Conservation (phyloP, 2,888 invertebrate genomes). For the Zygogramma bicolorata region DNA sequence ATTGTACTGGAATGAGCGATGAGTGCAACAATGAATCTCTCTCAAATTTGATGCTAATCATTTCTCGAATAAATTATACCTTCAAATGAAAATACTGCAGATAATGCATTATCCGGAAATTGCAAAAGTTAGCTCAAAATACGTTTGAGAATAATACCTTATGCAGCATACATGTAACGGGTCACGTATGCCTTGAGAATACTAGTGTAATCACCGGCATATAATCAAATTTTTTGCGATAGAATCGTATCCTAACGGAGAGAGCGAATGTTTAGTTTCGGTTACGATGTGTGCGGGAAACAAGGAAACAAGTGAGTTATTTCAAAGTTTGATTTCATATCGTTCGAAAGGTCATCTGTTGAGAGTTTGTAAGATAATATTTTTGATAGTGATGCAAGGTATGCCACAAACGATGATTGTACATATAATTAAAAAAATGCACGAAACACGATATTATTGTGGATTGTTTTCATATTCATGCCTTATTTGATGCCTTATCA, state of each 20-base stretch:
- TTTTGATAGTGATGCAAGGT: neutral
- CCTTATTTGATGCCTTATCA: too few species aligned
- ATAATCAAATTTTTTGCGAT: conserved; percentile 49
- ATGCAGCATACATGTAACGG: conserved; percentile 46
- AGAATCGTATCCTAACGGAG: conserved; percentile 9
- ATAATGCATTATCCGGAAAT: neutral
- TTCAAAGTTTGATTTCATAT: conserved; percentile 15
- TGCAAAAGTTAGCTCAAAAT: neutral
- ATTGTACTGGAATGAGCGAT: too few species aligned
- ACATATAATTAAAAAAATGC: too few species aligned
- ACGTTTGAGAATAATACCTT: neutral
- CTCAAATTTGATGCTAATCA: too few species aligned
- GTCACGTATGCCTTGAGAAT: conserved; percentile 56
- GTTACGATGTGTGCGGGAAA: neutral
- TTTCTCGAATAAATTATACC: too few species aligned
- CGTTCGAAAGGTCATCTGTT: too few species aligned
- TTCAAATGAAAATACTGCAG: neutral
- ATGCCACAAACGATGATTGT: neutral
- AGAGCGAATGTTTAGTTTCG: conserved; percentile 6
- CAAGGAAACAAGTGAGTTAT: conserved; percentile 3
- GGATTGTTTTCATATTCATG: too few species aligned
- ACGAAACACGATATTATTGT: too few species aligned
- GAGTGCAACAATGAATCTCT: too few species aligned
- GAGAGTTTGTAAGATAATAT: neutral
- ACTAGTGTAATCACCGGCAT: conserved; percentile 27